Evolutionary conservation across 2,888 invertebrate genomes (phyloP).

Genomic region (Carabus problematicus): DNA sequence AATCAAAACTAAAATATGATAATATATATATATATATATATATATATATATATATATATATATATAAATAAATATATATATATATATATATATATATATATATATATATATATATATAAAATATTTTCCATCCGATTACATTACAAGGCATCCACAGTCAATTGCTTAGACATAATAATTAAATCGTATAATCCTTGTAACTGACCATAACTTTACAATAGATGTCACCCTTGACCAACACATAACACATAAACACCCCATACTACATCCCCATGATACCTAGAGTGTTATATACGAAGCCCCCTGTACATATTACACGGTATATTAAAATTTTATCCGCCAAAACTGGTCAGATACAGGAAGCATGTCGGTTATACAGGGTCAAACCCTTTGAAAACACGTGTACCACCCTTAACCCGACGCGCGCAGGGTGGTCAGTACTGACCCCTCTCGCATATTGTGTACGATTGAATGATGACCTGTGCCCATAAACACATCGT

Average conservation of each 20-base stretch:
- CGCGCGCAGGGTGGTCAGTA: conserved; percentile 19
- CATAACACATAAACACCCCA: conserved; percentile 7
- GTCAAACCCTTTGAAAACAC: conserved; percentile 20
- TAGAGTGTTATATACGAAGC: conserved; percentile 8
- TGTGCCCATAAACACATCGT: conserved; percentile 46
- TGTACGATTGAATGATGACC: conserved; percentile 44
- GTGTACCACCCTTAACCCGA: conserved; percentile 16
- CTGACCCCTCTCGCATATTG: conserved; percentile 34
- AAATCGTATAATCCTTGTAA: conserved; percentile 3
- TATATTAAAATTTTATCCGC: conserved; percentile 25
- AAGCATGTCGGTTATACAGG: conserved; percentile 24
- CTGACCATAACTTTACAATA: neutral
- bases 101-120: no score
- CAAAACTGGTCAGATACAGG: conserved; percentile 16
- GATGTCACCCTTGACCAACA: neutral
- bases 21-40: no score
- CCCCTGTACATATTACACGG: conserved; percentile 24
- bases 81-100: no score
- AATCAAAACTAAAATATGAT: no score
- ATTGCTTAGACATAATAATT: neutral
- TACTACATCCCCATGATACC: neutral
- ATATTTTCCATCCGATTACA: no score
- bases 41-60: no score
- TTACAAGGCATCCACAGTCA: no score
- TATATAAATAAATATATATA: no score